Evolutionary conservation across 2,797 vertebrate species (phyloP), one percentile per base, ranked within the genome.

Genomic region (Chaenodraco wilsoni): DNA sequence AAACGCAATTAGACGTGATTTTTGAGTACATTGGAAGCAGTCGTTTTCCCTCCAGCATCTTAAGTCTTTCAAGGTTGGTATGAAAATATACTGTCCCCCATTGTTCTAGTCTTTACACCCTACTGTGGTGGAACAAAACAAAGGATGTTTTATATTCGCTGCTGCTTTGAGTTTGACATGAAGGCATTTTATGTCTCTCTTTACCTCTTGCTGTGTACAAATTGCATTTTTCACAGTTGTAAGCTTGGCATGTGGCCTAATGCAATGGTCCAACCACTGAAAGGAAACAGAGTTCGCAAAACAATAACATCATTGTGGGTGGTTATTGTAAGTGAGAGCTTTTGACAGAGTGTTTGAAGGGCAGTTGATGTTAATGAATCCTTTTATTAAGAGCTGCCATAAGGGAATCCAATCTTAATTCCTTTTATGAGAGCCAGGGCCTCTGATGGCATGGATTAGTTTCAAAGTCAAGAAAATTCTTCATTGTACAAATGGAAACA

Each of bases 71-170:
- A 62, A 74, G 68, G 51, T 74, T 33, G 3, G 48, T 62, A 58
- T 59, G 48, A 66, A 87, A 87, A 88, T 76, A 86, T 69, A 74
- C 69, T 49, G 60, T 46, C 21, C 10, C 33, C 65, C 77, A 85
- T 88, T 90, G 81, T 91, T 91, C 48, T 74, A 10, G 43, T 58
- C 55, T 46, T 58, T 64, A 46, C 57, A 65, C 65, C 66, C 62
- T 23, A 44, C 61, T 69, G 76, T 43, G 65, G n/a, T 65, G 33
- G 61, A 85, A 64, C 71, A 81, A 21, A 76, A 81, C 76, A 87
- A 54, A 65, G 59, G 19, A 78, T 83, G 74, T 77, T 88, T 90
- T 78, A 65, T 62, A 50, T 76, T 71, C 17, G 5, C 69, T 65
- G 51, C 44, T 74, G 56, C 66, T 85, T 89, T 64, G 41, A 72